These are phyloP conservation scores for Plectrocnemia conspersa DNA, from an alignment of 1,140 invertebrate species.

Conservation along the genomic window DNA sequence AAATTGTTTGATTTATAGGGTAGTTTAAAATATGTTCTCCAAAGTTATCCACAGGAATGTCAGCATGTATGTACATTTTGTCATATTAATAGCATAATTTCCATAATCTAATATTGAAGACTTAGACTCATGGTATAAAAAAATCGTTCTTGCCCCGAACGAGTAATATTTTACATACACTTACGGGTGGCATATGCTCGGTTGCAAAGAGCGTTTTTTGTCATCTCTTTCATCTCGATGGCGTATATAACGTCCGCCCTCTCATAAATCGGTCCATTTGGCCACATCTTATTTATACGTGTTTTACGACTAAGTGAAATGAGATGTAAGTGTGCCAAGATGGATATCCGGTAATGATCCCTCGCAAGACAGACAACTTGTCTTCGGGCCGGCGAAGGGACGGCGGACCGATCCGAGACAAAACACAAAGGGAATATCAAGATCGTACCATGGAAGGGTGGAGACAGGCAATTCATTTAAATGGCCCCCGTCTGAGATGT, in stretches of 20 bases:
- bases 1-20: too few species aligned
- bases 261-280: too few species aligned
- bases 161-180: too few species aligned
- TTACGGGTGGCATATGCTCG: too few species aligned
- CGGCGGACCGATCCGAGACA: background rate
- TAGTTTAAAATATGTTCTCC: too few species aligned
- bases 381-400: background rate
- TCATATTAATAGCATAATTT: too few species aligned
- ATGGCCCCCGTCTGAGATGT: slow-evolving; percentile 17
- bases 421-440: slow-evolving; percentile 3
- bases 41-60: too few species aligned
- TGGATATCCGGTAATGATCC: background rate
- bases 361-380: slow-evolving; percentile 1
- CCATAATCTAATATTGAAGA: too few species aligned
- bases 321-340: background rate
- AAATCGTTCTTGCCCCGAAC: too few species aligned
- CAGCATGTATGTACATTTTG: too few species aligned
- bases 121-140: too few species aligned
- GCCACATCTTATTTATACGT: slow-evolving; percentile 11
- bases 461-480: slow-evolving; percentile 26
- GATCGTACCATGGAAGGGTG: slow-evolving; percentile 23
- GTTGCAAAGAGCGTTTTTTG: too few species aligned
- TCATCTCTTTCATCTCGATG: background rate
- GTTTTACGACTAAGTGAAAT: background rate
- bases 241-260: background rate